Base-by-base conservation (phyloP, 2,797 vertebrate genomes). In the Tinamus major region DNA sequence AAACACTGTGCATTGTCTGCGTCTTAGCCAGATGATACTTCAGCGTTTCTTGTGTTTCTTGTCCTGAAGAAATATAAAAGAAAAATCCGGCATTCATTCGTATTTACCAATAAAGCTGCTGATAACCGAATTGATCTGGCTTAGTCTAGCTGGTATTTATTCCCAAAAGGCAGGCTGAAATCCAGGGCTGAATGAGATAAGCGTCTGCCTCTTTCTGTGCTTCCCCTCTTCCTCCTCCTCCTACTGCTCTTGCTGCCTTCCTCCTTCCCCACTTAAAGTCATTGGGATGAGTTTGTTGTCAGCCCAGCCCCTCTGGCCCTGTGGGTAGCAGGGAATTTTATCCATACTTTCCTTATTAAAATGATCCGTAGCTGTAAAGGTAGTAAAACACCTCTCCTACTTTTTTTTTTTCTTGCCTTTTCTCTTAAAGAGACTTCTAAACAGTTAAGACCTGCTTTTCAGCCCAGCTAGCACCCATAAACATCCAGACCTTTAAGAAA, bases 401-500 rank as follows among this genome's bases (percentile, higher is more conserved):
- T 12, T 55, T 13, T 11, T n/a, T 87, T 85, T 48, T 78, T 55
- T 13, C 29, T 61, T 85, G 61, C 49, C 27, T 84, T 75, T 86
- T 89, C 80, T 87, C 64, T 72, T 56, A 39, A 89, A 71, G n/a
- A 87, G 18, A 35, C 42, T 86, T 87, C 80, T 69, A 65, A 96
- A 84, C 62, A 82, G 79, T 64, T 80, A 84, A 71, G 56, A 62
- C 58, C 89, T 86, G 56, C 71, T 94, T 86, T 95, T 79, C 68
- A 87, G 77, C 82, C 61, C 69, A 76, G 12, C 37, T 96, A 93
- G 90, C 87, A 94, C 59, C 81, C 64, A 79, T 81, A 61, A 97
- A 96, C 91, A 82, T 81, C 89, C 81, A 87, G 96, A 95, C 92
- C 68, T 92, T 87, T 62, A 85, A 95, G 26, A 33, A 49, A 61